Evolutionary conservation across 2,113 vertebrate species (phyloP).

Genomic region (Rhinogobius similis): DNA sequence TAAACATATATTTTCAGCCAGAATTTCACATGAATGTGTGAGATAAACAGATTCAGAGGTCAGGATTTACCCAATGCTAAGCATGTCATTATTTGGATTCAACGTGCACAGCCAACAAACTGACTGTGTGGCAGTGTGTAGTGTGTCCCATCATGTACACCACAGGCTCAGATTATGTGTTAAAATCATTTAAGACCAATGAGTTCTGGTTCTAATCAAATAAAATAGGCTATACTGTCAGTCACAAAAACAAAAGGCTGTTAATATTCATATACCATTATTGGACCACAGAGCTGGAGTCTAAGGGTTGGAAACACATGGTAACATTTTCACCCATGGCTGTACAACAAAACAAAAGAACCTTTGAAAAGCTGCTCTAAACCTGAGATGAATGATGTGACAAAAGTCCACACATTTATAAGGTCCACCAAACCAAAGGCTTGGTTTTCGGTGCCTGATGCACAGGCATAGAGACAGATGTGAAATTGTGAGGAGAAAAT

Average conservation of each 20-base stretch:
- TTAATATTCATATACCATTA: too few relatives aligned
- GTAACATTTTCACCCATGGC: neutral
- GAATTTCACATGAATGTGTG: conserved; percentile 32
- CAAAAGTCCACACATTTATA: conserved; percentile 51
- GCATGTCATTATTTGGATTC: conserved; percentile 44
- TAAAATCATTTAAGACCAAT: neutral
- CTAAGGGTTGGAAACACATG: neutral
- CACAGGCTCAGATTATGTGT: neutral
- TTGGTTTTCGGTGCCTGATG: too few relatives aligned
- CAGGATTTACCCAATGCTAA: conserved; percentile 38
- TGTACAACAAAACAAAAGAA: conserved; percentile 50
- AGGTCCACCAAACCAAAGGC: too few relatives aligned
- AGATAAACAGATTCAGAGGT: conserved; percentile 36
- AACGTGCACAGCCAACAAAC: conserved; percentile 9
- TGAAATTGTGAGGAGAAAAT: too few relatives aligned
- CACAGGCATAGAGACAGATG: too few relatives aligned
- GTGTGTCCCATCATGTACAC: neutral
- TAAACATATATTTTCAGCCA: neutral
- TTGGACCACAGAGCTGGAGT: neutral
- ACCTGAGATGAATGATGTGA: conserved; percentile 27
- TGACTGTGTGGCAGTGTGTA: conserved; percentile 25
- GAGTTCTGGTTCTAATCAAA: neutral
- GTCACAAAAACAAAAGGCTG: too few relatives aligned
- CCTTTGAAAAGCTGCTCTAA: conserved; percentile 42
- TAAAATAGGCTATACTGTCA: too few relatives aligned